These are phyloP conservation scores for Mizuhopecten yessoensis DNA, from an alignment of 1,140 invertebrate genomes.

Conservation along the genomic window DNA sequence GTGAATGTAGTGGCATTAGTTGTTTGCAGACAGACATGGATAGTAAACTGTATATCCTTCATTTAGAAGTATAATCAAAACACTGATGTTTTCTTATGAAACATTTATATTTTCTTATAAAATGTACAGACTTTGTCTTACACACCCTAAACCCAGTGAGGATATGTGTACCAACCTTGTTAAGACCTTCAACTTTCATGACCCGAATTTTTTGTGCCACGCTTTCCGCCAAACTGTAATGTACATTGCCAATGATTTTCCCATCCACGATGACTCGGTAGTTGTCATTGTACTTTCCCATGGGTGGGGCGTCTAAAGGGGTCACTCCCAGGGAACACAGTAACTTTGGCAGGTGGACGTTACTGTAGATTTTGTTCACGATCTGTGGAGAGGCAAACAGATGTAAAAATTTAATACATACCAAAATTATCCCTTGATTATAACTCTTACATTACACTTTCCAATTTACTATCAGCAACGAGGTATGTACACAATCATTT, in stretches of 20 bases:
- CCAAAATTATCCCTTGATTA: too few species aligned
- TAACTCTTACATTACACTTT: too few species aligned
- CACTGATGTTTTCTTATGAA: too few species aligned
- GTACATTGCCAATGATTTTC: slow-evolving; percentile 91
- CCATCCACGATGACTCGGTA: slow-evolving; percentile 94
- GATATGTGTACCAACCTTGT: slow-evolving; percentile 68
- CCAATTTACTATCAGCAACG: too few species aligned
- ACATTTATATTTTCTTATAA: too few species aligned
- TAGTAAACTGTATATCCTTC: too few species aligned
- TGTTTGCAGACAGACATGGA: too few species aligned
- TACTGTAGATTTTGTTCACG: slow-evolving; percentile 64
- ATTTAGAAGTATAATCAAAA: too few species aligned
- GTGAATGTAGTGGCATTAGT: too few species aligned
- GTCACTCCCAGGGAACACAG: slow-evolving; percentile 74
- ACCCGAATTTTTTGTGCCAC: slow-evolving; percentile 73
- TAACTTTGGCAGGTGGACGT: slow-evolving; percentile 65
- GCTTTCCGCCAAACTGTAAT: slow-evolving; percentile 80
- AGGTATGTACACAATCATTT: too few species aligned
- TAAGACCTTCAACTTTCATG: slow-evolving; percentile 77
- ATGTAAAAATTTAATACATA: neutral
- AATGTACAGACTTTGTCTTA: too few species aligned
- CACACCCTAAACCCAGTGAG: too few species aligned
- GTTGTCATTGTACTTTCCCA: slow-evolving; percentile 83
- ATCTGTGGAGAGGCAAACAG: slow-evolving; percentile 66
- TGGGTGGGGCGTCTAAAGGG: slow-evolving; percentile 61